Evolutionary conservation across 2,888 invertebrate species (phyloP).

Genomic region (Barypeithes pellucidus): DNA sequence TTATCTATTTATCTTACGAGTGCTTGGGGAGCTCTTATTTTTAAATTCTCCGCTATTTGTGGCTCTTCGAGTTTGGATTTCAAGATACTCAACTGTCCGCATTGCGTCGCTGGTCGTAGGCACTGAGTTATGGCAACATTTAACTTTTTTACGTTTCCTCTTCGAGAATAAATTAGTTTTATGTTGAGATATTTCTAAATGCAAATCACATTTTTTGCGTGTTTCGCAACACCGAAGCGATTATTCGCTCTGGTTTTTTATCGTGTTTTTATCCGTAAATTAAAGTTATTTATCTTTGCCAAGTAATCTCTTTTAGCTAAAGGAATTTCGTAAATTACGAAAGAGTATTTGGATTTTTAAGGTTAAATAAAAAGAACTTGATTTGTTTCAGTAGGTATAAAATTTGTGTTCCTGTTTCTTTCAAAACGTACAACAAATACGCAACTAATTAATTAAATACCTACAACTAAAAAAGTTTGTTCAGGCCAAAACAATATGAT

Average conservation of each 20-base stretch:
- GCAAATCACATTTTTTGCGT: slow-evolving; percentile 51
- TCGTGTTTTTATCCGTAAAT: slow-evolving; percentile 46
- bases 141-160: slow-evolving; percentile 52
- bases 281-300: slow-evolving; percentile 51
- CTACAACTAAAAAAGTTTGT: too few species aligned
- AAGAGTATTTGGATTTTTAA: slow-evolving; percentile 2
- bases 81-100: slow-evolving; percentile 47
- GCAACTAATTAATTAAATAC: too few species aligned
- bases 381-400: too few species aligned
- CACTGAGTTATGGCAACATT: slow-evolving; percentile 51
- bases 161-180: slow-evolving; percentile 53
- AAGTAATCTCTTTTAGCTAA: slow-evolving; percentile 29
- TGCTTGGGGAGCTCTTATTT: slow-evolving; percentile 61
- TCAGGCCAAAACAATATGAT: too few species aligned
- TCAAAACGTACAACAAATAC: too few species aligned
- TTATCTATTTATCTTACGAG: slow-evolving; percentile 65
- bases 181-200: slow-evolving; percentile 50
- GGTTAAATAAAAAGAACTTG: neutral
- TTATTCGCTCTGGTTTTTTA: slow-evolving; percentile 44
- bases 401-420: too few species aligned
- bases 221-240: slow-evolving; percentile 45
- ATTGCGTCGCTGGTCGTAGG: slow-evolving; percentile 46
- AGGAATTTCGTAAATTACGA: slow-evolving; percentile 3
- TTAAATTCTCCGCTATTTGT: slow-evolving; percentile 58
- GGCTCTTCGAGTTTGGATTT: slow-evolving; percentile 46